These are phyloP conservation scores for Drosophila nigritarsus DNA, from an alignment of 2,888 invertebrate genomes.

Conservation along the genomic window DNA sequence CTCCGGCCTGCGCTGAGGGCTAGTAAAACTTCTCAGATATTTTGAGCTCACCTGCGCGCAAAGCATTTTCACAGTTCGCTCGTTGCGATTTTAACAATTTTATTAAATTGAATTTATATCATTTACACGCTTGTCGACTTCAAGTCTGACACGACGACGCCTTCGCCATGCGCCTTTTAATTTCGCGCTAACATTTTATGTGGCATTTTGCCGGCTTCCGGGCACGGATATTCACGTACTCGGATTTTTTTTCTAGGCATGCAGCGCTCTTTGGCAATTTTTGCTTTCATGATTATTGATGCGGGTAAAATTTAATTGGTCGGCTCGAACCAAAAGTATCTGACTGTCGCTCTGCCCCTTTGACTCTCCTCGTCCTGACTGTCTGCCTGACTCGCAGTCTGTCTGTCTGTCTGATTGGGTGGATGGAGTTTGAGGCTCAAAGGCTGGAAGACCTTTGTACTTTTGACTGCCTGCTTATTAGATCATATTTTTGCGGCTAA, in stretches of 20 bases:
- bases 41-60: slow-evolving; percentile 81
- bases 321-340: slow-evolving; percentile 56
- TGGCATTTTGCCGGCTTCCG: slow-evolving; percentile 67
- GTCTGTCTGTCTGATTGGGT: slow-evolving; percentile 6
- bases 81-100: slow-evolving; percentile 84
- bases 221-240: slow-evolving; percentile 37
- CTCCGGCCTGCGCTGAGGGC: slow-evolving; percentile 19
- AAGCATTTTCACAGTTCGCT: slow-evolving; percentile 79
- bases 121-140: slow-evolving; percentile 83
- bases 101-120: slow-evolving; percentile 84
- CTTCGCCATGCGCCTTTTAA: slow-evolving; percentile 62
- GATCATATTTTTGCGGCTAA: slow-evolving; percentile 61
- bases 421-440: not conserved
- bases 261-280: slow-evolving; percentile 66
- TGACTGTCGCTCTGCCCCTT: slow-evolving; percentile 15
- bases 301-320: slow-evolving; percentile 83
- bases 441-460: slow-evolving; percentile 21
- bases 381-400: slow-evolving; percentile 1
- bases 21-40: slow-evolving; percentile 66
- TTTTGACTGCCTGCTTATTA: slow-evolving; percentile 51
- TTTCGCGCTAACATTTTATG: slow-evolving; percentile 75
- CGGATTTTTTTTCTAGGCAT: slow-evolving; percentile 34
- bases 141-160: slow-evolving; percentile 56
- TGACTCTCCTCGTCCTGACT: not conserved
- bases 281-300: slow-evolving; percentile 83